A percentile compares a stretch with the other conserved stretches of the same genome.
phyloP scores from a whole-genome alignment of 1,140 invertebrate genomes.

The Portunus trituberculatus region DNA sequence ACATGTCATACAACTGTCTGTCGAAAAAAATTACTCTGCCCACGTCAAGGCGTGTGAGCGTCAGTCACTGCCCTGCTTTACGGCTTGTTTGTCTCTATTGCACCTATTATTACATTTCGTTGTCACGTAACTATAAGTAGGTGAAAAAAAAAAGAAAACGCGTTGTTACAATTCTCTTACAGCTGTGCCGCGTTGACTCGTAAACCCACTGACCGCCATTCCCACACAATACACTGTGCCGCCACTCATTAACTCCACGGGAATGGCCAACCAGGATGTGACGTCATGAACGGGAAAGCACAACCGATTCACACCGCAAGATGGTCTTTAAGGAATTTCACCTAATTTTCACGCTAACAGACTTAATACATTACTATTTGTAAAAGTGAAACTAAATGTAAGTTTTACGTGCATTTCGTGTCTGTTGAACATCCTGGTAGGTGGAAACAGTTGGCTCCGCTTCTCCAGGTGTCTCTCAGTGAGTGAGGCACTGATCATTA shows the following conservation, averaged over 20 bases:
- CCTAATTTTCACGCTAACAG: background rate
- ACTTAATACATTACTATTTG: background rate
- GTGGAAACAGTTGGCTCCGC: too few relatives aligned
- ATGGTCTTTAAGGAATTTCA: background rate
- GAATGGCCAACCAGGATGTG: background rate
- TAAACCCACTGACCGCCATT: constrained; percentile 68
- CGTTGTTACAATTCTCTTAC: constrained; percentile 30
- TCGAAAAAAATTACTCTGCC: background rate
- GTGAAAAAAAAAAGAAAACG: background rate
- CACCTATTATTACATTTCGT: background rate
- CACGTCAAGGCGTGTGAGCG: background rate
- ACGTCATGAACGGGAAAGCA: constrained; percentile 25
- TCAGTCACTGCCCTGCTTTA: background rate
- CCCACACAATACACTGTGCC: background rate
- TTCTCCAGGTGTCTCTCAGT: too few relatives aligned
- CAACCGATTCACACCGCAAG: too few relatives aligned
- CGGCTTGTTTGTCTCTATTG: background rate
- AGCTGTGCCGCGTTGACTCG: background rate
- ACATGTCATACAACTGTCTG: background rate
- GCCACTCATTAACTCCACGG: background rate
- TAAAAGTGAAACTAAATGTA: background rate
- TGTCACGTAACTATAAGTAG: constrained; percentile 38
- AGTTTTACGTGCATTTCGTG: background rate
- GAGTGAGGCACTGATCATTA: too few relatives aligned
- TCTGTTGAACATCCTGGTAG: too few relatives aligned